A percentile compares a stretch with the other conserved stretches of the same genome.
Conservation (phyloP, 2,888 invertebrate genomes). For the Drosophila macrospina region DNA sequence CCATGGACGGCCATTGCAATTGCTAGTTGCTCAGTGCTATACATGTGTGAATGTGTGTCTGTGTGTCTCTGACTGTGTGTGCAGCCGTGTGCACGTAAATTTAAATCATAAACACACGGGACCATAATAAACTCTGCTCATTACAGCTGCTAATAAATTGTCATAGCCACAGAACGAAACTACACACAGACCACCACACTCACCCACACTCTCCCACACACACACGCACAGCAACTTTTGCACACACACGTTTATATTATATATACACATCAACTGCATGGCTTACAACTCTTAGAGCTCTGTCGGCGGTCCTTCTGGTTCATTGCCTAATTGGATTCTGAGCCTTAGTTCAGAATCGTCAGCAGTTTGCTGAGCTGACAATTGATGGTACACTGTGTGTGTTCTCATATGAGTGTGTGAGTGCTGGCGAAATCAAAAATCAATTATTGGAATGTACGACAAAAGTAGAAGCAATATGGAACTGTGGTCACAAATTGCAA, state of each 20-base stretch:
- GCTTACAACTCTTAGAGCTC: constrained; percentile 27
- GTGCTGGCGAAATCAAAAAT: constrained; percentile 20
- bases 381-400: constrained; percentile 39
- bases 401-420: constrained; percentile 26
- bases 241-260: constrained; percentile 2
- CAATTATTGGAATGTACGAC: constrained; percentile 44
- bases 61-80: constrained; percentile 17
- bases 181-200: neutral
- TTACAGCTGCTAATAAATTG: constrained; percentile 80
- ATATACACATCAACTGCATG: constrained; percentile 6
- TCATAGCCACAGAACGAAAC: constrained; percentile 44
- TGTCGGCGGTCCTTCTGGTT: constrained; percentile 41
- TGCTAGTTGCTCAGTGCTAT: constrained; percentile 16
- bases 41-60: constrained; percentile 9
- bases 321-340: constrained; percentile 40
- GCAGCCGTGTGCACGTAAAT: constrained; percentile 57
- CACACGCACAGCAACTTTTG: constrained; percentile 1
- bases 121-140: constrained; percentile 75
- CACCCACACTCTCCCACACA: constrained; percentile 16
- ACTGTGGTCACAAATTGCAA: constrained; percentile 39
- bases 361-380: constrained; percentile 68
- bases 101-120: constrained; percentile 76
- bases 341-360: constrained; percentile 25
- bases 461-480: neutral
- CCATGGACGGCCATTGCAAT: constrained; percentile 42